These are phyloP conservation scores for Vesta saturnalis DNA, from an alignment of 2,888 invertebrate genomes.

Conservation along the genomic window DNA sequence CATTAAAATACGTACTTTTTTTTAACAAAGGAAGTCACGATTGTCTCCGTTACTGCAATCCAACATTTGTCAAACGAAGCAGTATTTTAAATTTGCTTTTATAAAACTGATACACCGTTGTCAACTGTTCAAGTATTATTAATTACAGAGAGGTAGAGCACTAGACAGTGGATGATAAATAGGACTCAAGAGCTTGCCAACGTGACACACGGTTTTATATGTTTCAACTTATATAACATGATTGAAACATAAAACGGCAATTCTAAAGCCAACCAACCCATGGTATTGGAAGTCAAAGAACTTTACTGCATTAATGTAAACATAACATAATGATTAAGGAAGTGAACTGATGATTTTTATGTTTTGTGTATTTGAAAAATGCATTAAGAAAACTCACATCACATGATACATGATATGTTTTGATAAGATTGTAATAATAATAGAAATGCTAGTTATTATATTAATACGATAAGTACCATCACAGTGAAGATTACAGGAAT, in stretches of 20 bases:
- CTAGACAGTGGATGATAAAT: constrained; percentile 42
- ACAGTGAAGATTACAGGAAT: background rate
- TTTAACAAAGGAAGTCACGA: constrained; percentile 37
- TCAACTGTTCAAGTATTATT: constrained; percentile 41
- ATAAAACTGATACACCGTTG: constrained; percentile 37
- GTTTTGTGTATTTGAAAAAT: background rate
- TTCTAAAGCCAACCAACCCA: constrained; percentile 19
- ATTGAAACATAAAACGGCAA: constrained; percentile 28
- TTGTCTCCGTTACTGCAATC: constrained; percentile 36
- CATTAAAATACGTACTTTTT: background rate
- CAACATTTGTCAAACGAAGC: constrained; percentile 37
- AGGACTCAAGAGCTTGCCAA: constrained; percentile 33
- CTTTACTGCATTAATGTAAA: constrained; percentile 4
- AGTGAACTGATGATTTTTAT: background rate
- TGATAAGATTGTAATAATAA: background rate
- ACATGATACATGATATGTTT: background rate
- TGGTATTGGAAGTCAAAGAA: constrained; percentile 6
- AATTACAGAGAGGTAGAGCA: constrained; percentile 38
- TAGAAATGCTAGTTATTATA: background rate
- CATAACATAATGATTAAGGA: too few species aligned
- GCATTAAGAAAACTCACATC: background rate
- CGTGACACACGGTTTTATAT: constrained; percentile 35
- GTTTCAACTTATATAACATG: constrained; percentile 34
- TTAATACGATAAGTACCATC: background rate
- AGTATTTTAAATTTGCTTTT: constrained; percentile 35